Percentiles rank a stretch among this genome's conserved stretches.
Evolutionary conservation across 1,140 invertebrate genomes (phyloP).

Genomic region (Hyphantria cunea): DNA sequence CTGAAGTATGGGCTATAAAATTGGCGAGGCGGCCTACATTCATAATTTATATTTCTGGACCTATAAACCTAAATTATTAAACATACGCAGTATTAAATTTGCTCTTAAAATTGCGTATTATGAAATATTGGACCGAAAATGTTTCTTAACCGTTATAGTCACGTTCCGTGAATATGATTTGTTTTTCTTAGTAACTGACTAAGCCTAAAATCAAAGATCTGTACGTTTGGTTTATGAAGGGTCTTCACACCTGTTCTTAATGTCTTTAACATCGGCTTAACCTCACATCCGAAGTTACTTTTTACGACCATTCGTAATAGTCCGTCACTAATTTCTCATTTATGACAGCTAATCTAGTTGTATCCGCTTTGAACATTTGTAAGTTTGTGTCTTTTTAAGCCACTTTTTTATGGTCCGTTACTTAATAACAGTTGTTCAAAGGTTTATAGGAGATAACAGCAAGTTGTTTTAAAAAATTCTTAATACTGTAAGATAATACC

Average conservation of each 20-base stretch:
- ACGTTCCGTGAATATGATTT: not conserved
- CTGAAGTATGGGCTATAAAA: conserved; percentile 15
- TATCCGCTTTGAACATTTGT: conserved; percentile 6
- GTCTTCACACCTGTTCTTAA: conserved; percentile 4
- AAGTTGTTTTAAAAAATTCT: too few species aligned
- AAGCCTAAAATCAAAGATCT: not conserved
- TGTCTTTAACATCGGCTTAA: conserved; percentile 8
- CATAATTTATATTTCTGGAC: conserved; percentile 42
- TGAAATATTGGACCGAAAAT: too few species aligned
- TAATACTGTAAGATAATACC: too few species aligned
- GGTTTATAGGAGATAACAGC: too few species aligned
- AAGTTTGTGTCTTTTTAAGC: conserved; percentile 13
- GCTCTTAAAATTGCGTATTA: too few species aligned
- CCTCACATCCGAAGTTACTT: conserved; percentile 10
- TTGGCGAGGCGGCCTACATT: conserved; percentile 40
- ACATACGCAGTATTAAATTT: not conserved
- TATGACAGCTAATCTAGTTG: conserved; percentile 15
- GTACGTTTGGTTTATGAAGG: too few species aligned
- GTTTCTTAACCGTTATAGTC: too few species aligned
- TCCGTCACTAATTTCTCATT: conserved; percentile 14
- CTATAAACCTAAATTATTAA: conserved; percentile 24
- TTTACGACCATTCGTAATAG: conserved; percentile 4
- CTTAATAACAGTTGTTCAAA: not conserved
- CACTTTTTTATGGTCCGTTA: not conserved
- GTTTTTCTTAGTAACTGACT: too few species aligned